These are phyloP conservation scores for Enteromius argenteus DNA, from an alignment of 2,797 vertebrate species.

Conservation along the genomic window DNA sequence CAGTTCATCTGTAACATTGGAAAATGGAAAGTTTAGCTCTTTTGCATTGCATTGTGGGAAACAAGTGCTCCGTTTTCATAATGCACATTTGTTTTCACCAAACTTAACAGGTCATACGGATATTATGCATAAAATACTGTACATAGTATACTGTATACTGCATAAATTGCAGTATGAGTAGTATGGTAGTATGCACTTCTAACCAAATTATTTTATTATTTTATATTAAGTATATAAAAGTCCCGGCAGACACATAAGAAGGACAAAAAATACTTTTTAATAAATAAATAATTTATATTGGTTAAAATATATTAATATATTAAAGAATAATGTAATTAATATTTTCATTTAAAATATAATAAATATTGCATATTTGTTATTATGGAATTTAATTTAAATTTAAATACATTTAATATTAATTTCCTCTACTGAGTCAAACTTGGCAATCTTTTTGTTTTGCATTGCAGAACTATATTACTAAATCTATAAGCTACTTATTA, in stretches of 20 bases:
- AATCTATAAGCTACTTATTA: background rate
- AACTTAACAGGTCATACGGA: background rate
- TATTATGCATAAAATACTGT: background rate
- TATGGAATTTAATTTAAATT: background rate
- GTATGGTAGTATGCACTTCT: background rate
- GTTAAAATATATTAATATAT: background rate
- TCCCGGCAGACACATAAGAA: background rate
- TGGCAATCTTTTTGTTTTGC: slow-evolving; percentile 1
- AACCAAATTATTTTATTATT: background rate
- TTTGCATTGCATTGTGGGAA: background rate
- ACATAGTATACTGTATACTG: background rate
- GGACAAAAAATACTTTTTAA: background rate
- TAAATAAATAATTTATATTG: background rate
- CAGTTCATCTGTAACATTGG: background rate
- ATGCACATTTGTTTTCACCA: background rate
- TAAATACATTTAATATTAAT: background rate
- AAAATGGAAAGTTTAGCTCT: background rate
- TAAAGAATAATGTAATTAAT: background rate
- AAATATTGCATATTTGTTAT: background rate
- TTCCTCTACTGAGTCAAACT: background rate
- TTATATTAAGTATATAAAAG: background rate
- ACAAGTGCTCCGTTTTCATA: background rate
- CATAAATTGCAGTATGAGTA: background rate
- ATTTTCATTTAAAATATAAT: background rate
- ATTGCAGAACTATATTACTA: background rate